Base-by-base conservation (phyloP, 1,140 invertebrate genomes). In the Bactericera cockerelli region DNA sequence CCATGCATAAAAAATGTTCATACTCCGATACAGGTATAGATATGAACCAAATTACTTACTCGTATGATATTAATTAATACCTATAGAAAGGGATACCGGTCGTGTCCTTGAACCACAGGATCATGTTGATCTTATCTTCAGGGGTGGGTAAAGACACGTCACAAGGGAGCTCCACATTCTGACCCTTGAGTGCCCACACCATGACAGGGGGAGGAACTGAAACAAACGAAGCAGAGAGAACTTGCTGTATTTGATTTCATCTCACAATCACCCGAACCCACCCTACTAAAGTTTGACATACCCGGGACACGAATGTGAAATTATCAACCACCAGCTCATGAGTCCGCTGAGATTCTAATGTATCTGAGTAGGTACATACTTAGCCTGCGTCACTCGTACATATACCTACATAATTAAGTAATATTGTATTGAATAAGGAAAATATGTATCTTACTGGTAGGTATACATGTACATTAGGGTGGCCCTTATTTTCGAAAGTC, bases 71-170 rank as follows among this genome's bases (percentile, higher is more conserved):
- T n/a, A n/a, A n/a, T n/a, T n/a, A n/a, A n/a, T 57, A 66, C 65
- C 73, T 77, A 65, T 75, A 77, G 53, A 77, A 69, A 11, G 76
- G 75, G 55, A 70, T 72, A 25, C 78, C 76, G 72, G 75, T 74
- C 58, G 79, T 76, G 63, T 78, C 77, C 67, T 80, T 81, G 70
- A 84, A 86, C 83, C 83, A 86, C 22, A 86, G 75, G 26, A 86
- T 75, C 67, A 85, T 76, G 68, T 78, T 77, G 25, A 84, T 75
- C 65, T 77, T 75, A 64, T 87, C 86, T 57, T 77, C 74, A 14
- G 70, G 65, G 13, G 72, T 72, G 4, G 72, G 72, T 0, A 79
- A 74, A n/a, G 74, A 68, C 16, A 83, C 69, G 66, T 83, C 78
- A 67, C 85, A 87, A 39, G 78, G 77, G 54, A 88, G 72, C 33